phyloP scores from a whole-genome alignment of 2,888 invertebrate species.

The Hartigia nigra region DNA sequence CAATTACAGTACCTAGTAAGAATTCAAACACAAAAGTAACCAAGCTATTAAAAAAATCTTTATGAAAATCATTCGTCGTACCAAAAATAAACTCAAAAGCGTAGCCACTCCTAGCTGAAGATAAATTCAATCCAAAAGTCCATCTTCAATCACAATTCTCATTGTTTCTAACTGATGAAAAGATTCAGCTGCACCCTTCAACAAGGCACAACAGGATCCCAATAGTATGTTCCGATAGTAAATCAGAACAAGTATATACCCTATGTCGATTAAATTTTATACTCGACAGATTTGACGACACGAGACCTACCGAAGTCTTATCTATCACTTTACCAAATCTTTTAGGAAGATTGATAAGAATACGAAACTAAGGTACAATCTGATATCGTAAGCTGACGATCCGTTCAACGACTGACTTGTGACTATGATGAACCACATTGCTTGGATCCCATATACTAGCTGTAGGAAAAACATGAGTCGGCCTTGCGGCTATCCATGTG shows the following conservation, averaged over 20 bases:
- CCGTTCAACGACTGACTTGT: not conserved
- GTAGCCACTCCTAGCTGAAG: not conserved
- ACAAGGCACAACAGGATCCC: not conserved
- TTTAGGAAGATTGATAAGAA: not conserved
- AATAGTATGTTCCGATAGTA: not conserved
- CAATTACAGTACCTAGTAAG: not conserved
- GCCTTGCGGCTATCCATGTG: conserved; percentile 27
- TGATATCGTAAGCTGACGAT: not conserved
- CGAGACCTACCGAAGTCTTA: not conserved
- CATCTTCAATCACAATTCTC: not conserved
- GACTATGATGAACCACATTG: not conserved
- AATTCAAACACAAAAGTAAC: not conserved
- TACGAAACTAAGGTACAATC: not conserved
- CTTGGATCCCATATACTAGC: not conserved
- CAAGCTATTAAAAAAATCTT: not conserved
- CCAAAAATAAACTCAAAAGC: not conserved
- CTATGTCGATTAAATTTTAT: not conserved
- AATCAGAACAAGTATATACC: not conserved
- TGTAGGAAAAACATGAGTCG: conserved; percentile 13
- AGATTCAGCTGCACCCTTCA: not conserved
- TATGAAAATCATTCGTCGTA: not conserved
- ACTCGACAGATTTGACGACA: not conserved
- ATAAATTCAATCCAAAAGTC: not conserved
- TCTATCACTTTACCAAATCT: not conserved
- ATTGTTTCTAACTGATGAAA: not conserved